These are phyloP conservation scores for Muschampia plurimacula DNA, from an alignment of 2,888 invertebrate genomes.

Conservation along the genomic window DNA sequence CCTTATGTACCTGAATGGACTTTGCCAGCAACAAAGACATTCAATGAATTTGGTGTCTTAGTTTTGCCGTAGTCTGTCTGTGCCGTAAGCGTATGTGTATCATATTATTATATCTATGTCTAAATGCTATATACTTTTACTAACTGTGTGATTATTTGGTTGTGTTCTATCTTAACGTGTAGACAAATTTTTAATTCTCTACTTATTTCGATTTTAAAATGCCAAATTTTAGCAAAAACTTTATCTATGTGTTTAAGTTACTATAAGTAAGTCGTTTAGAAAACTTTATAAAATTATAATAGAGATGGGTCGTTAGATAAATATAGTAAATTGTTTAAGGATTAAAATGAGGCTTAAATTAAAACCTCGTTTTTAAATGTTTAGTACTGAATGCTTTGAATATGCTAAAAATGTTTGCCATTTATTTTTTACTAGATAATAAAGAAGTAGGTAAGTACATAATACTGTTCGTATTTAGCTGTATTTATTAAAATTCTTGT, in stretches of 20 bases:
- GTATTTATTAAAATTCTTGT: conserved; percentile 12
- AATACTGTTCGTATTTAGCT: conserved; percentile 33
- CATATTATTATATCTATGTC: conserved; percentile 32
- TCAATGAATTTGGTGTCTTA: conserved; percentile 48
- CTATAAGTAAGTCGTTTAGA: conserved; percentile 56
- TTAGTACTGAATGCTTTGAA: conserved; percentile 49
- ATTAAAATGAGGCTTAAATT: conserved; percentile 59
- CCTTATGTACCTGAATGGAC: conserved; percentile 71
- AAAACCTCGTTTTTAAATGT: conserved; percentile 56
- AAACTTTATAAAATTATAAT: conserved; percentile 53
- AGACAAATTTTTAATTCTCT: conserved; percentile 62
- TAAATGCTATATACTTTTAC: conserved; percentile 57
- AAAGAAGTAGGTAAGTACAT: conserved; percentile 41
- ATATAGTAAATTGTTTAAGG: conserved; percentile 62
- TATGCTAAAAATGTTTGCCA: conserved; percentile 56
- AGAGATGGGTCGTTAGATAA: conserved; percentile 52
- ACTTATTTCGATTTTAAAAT: conserved; percentile 57
- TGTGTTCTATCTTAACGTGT: conserved; percentile 77
- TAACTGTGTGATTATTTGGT: conserved; percentile 83
- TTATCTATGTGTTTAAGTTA: conserved; percentile 61
- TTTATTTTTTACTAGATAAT: conserved; percentile 52
- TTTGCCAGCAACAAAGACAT: conserved; percentile 55
- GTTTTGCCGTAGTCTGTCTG: conserved; percentile 50
- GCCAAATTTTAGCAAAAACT: conserved; percentile 61
- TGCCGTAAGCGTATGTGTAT: conserved; percentile 48